Conservation (phyloP, 2,113 vertebrate genomes). For the Cyphomyrus plagiostoma region DNA sequence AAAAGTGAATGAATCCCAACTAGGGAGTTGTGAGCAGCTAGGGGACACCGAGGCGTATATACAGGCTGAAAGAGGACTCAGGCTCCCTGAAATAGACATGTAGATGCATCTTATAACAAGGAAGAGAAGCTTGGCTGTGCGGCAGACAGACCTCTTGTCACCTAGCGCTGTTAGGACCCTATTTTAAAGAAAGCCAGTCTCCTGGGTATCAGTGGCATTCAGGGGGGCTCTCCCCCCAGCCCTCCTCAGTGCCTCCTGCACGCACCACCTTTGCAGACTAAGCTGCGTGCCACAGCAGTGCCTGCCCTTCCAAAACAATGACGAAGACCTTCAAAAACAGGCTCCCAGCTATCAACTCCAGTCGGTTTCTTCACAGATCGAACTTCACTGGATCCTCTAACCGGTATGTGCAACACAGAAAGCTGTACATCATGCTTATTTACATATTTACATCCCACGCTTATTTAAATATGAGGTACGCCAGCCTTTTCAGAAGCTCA, state of each 20-base stretch:
- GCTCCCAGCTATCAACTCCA: not conserved
- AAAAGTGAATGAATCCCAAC: not conserved
- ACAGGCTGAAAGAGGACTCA: not conserved
- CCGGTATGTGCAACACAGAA: not conserved
- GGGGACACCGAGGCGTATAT: not conserved
- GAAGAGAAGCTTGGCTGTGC: not conserved
- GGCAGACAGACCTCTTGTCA: not conserved
- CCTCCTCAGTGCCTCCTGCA: not conserved
- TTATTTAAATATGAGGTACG: not conserved
- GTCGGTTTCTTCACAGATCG: not conserved
- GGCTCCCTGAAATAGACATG: not conserved
- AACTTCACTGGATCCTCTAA: not conserved
- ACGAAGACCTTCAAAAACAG: not conserved
- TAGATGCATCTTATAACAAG: not conserved
- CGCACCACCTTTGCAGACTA: not conserved
- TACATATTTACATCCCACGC: not conserved
- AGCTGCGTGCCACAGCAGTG: not conserved
- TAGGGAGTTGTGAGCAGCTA: not conserved
- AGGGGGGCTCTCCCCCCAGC: not conserved
- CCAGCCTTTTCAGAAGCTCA: not conserved
- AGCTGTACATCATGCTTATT: not conserved
- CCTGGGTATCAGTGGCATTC: not conserved
- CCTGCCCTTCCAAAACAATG: not conserved
- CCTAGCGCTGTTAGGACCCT: not conserved
- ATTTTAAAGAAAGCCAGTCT: not conserved